phyloP scores from a whole-genome alignment of 2,113 vertebrate species.

The Chrysemys picta region DNA sequence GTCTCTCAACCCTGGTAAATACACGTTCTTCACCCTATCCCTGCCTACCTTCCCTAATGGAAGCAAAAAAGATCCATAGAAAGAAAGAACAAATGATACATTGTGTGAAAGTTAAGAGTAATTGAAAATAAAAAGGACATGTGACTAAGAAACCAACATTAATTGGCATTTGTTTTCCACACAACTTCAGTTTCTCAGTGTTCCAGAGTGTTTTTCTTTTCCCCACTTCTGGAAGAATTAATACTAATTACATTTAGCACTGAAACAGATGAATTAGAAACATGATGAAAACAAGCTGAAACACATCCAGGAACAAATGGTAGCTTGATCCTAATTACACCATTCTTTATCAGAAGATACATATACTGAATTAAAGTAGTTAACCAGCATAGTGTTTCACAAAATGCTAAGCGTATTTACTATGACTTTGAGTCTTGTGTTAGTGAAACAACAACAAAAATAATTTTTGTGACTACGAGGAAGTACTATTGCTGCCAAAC shows the following conservation, averaged over 20 bases:
- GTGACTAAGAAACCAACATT: neutral
- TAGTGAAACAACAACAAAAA: constrained; percentile 6
- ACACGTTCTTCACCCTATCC: fast-evolving
- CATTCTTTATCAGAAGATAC: neutral
- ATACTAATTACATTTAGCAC: neutral
- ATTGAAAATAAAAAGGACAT: neutral
- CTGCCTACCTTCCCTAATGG: fast-evolving
- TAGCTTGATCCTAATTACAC: neutral
- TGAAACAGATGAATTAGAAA: neutral
- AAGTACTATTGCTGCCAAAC: constrained; percentile 11
- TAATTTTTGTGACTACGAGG: neutral
- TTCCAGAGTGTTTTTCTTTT: neutral
- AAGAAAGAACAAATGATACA: neutral
- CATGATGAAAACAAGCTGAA: neutral
- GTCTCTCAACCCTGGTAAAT: neutral
- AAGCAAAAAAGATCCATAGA: neutral
- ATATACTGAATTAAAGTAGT: neutral
- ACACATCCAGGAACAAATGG: neutral
- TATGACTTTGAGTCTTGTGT: neutral
- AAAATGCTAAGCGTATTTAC: neutral
- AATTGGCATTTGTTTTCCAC: neutral
- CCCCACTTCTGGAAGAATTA: neutral
- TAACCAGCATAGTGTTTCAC: neutral
- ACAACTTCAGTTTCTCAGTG: neutral
- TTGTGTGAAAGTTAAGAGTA: neutral